Evolutionary conservation across 2,113 vertebrate species (phyloP).

Genomic region (Scatophagus argus): DNA sequence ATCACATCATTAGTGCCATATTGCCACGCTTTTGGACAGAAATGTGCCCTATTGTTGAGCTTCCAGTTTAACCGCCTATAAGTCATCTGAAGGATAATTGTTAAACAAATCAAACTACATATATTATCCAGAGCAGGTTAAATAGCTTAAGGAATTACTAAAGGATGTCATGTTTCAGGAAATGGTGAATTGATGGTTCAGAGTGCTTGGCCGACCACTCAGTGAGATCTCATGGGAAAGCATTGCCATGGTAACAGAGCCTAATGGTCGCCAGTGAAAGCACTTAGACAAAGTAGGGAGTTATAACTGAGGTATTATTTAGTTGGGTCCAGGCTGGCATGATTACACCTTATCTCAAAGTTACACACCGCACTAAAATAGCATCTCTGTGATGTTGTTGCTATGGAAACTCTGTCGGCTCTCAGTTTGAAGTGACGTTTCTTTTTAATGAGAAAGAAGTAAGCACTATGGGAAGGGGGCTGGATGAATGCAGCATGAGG

Average conservation of each 20-base stretch:
- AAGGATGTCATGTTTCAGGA: constrained; percentile 10
- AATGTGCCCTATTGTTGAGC: background rate
- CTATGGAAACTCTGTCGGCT: constrained; percentile 70
- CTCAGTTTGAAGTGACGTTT: constrained; percentile 64
- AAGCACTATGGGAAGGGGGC: constrained; percentile 54
- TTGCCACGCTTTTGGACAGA: background rate
- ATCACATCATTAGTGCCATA: constrained; percentile 9
- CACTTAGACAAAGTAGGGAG: constrained; percentile 74
- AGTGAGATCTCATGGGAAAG: constrained; percentile 61
- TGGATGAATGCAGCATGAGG: constrained; percentile 22
- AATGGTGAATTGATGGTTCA: constrained; percentile 46
- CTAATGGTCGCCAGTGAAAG: constrained; percentile 72
- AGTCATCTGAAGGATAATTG: background rate
- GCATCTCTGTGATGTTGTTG: constrained; percentile 76
- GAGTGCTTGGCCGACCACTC: constrained; percentile 53
- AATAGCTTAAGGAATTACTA: background rate
- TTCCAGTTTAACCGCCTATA: background rate
- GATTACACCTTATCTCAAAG: constrained; percentile 77
- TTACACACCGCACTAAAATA: constrained; percentile 72
- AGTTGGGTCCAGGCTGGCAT: constrained; percentile 62
- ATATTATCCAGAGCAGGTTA: background rate
- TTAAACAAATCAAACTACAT: background rate
- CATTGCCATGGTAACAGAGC: constrained; percentile 81
- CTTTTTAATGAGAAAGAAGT: constrained; percentile 72
- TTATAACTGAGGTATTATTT: constrained; percentile 77